phyloP scores from a whole-genome alignment of 2,888 invertebrate genomes.

The Leptarthrus brevirostris region DNA sequence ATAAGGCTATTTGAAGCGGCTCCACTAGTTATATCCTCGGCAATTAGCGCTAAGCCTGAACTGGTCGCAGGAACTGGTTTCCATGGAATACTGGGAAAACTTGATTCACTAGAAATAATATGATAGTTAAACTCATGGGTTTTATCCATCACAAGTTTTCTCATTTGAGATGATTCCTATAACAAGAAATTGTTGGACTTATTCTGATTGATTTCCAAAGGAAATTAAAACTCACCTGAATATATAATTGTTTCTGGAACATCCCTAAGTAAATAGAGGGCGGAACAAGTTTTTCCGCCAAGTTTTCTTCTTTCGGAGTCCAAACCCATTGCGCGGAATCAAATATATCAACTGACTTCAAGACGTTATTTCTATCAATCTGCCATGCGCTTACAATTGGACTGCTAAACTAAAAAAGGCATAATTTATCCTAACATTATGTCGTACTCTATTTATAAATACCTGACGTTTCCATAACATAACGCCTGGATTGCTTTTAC shows the following conservation, averaged over 20 bases:
- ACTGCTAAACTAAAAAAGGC: constrained; percentile 75
- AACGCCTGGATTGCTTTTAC: constrained; percentile 70
- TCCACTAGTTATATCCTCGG: constrained; percentile 47
- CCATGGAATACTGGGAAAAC: constrained; percentile 74
- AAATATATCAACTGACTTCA: constrained; percentile 81
- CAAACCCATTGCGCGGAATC: constrained; percentile 71
- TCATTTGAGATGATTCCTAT: constrained; percentile 70
- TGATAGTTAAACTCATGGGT: constrained; percentile 61
- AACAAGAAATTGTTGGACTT: constrained; percentile 69
- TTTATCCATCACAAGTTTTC: constrained; percentile 61
- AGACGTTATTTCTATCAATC: constrained; percentile 74
- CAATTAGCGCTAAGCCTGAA: constrained; percentile 62
- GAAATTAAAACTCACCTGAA: constrained; percentile 59
- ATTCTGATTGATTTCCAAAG: neutral
- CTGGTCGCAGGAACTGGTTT: constrained; percentile 75
- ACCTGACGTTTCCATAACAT: constrained; percentile 84
- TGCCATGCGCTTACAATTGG: constrained; percentile 90
- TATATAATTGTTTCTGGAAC: constrained; percentile 80
- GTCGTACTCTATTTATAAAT: constrained; percentile 43
- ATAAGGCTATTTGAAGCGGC: neutral
- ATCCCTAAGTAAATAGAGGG: constrained; percentile 88
- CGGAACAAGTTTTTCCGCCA: constrained; percentile 63
- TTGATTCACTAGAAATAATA: constrained; percentile 62
- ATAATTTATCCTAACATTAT: neutral
- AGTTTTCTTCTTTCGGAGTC: constrained; percentile 60